Conservation (phyloP, 2,888 invertebrate species). For the Mamestra brassicae region DNA sequence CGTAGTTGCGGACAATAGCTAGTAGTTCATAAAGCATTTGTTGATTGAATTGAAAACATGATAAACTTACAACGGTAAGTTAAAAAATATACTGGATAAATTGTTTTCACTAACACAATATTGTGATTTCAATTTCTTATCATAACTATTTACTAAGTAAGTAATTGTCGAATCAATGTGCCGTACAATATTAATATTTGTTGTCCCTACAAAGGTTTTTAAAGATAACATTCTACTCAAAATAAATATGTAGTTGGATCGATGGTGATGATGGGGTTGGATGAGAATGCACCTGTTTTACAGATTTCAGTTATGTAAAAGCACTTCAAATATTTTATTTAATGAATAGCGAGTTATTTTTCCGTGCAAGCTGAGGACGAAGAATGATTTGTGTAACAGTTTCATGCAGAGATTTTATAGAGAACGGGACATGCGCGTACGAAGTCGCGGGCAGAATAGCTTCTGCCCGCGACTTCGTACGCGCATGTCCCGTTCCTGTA, state of each 20-base stretch:
- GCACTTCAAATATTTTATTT: slow-evolving; percentile 37
- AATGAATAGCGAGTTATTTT: slow-evolving; percentile 15
- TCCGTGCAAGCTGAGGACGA: background rate
- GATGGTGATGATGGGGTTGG: background rate
- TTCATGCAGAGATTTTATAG: too few species aligned
- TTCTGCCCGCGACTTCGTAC: too few species aligned
- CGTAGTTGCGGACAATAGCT: too few species aligned
- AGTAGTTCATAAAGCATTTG: background rate
- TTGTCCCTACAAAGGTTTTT: too few species aligned
- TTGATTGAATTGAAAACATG: background rate
- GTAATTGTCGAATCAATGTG: too few species aligned
- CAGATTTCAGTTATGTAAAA: slow-evolving; percentile 50
- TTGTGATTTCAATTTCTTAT: background rate
- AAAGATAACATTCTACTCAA: too few species aligned
- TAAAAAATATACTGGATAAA: background rate
- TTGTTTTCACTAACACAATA: background rate
- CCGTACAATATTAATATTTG: too few species aligned
- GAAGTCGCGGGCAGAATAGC: too few species aligned
- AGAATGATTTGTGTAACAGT: background rate
- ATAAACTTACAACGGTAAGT: background rate
- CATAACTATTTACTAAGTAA: background rate
- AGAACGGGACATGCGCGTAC: too few species aligned
- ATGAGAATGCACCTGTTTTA: slow-evolving; percentile 12
- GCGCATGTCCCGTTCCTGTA: too few species aligned
- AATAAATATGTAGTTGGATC: too few species aligned